A percentile compares a stretch with the other conserved stretches of the same genome.
phyloP scores from a whole-genome alignment of 2,797 vertebrate species.

The Gymnothorax reevesii region DNA sequence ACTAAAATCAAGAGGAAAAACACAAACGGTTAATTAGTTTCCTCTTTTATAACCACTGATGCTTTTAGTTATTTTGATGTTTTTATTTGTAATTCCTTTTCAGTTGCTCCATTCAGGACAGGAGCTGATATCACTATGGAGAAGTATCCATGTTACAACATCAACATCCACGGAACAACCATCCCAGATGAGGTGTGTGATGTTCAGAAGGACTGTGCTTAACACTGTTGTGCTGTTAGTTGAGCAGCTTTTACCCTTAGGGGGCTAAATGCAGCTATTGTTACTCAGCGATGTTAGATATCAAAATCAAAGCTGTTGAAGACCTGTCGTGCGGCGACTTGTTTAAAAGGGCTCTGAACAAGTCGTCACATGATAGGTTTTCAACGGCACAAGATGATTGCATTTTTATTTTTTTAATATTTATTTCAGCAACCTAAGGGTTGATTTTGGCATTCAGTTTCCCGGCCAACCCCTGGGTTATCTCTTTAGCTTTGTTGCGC shows the following conservation, averaged over 20 bases:
- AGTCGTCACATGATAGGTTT: too few relatives aligned
- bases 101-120: conserved; percentile 42
- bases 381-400: too few relatives aligned
- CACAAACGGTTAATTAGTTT: too few relatives aligned
- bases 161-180: not conserved
- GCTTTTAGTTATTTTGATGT: not conserved
- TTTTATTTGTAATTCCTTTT: conserved; percentile 24
- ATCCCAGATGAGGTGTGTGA: conserved; percentile 35
- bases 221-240: not conserved
- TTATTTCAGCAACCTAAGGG: not conserved
- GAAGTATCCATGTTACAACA: conserved; percentile 52
- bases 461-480: conserved; percentile 43
- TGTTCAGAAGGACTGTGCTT: not conserved
- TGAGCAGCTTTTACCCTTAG: not conserved
- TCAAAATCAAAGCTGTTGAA: too few relatives aligned
- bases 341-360: too few relatives aligned
- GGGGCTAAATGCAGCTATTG: too few relatives aligned
- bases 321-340: too few relatives aligned
- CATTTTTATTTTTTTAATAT: too few relatives aligned
- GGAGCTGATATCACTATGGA: conserved; percentile 39
- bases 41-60: too few relatives aligned
- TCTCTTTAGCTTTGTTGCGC: not conserved
- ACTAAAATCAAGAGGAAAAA: too few relatives aligned
- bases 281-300: too few relatives aligned
- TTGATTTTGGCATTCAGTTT: conserved; percentile 40